These are phyloP conservation scores for Ophioninae sp. DNA, from an alignment of 2,888 invertebrate species.

Conservation along the genomic window DNA sequence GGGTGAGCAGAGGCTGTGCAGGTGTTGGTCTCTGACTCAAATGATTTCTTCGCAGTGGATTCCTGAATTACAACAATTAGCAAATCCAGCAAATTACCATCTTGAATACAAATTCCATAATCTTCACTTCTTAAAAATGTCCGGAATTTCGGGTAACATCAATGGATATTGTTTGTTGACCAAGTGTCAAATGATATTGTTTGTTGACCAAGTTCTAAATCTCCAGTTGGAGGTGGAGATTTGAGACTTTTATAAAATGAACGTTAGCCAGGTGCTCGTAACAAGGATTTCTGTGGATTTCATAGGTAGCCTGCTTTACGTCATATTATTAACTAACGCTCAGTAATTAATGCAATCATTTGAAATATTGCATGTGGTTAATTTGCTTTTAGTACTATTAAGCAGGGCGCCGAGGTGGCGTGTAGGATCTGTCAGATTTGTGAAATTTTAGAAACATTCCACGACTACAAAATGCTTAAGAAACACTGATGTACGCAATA, in stretches of 20 bases:
- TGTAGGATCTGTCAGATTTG: no score
- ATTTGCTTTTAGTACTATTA: no score
- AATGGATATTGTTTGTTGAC: background rate
- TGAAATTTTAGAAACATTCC: no score
- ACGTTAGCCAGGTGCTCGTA: no score
- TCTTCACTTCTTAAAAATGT: background rate
- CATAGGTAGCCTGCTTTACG: no score
- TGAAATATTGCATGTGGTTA: no score
- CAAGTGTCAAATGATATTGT: background rate
- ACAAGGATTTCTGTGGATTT: no score
- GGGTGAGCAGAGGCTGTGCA: constrained; percentile 75
- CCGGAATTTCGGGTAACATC: background rate
- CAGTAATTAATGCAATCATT: no score
- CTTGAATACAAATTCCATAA: background rate
- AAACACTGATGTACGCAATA: no score
- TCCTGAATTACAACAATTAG: constrained; percentile 69
- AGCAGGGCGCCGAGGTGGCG: no score
- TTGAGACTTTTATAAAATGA: background rate
- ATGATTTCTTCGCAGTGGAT: constrained; percentile 75
- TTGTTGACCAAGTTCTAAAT: background rate
- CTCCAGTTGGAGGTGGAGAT: background rate
- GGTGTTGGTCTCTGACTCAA: constrained; percentile 76
- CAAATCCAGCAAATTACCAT: background rate
- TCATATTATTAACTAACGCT: no score
- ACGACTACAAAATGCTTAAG: no score